phyloP scores from a whole-genome alignment of 2,797 vertebrate species.

The Takifugu rubripes region DNA sequence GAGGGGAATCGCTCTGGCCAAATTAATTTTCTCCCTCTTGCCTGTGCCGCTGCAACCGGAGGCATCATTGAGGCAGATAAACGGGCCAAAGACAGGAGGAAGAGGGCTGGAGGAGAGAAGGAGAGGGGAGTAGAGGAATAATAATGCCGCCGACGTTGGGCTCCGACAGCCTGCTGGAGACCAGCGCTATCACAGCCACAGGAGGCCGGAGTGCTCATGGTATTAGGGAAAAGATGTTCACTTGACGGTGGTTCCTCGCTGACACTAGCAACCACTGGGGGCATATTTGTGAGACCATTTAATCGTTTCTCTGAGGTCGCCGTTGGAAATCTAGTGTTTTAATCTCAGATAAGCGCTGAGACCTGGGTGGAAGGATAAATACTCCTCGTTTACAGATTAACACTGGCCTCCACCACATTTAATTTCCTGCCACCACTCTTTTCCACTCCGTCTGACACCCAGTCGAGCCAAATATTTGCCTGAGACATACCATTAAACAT shows the following conservation, averaged over 20 bases:
- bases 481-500: too few relatives aligned
- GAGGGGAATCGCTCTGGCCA: constrained; percentile 63
- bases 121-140: constrained; percentile 68
- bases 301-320: constrained; percentile 3
- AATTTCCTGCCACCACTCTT: too few relatives aligned
- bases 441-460: too few relatives aligned
- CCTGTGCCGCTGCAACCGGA: constrained; percentile 63
- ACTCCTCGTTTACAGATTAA: too few relatives aligned
- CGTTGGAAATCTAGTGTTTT: constrained; percentile 3
- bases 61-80: constrained; percentile 64
- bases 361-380: constrained; percentile 25
- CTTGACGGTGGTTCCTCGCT: constrained; percentile 13
- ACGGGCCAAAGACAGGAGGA: constrained; percentile 51
- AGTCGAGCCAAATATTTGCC: too few relatives aligned
- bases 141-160: constrained; percentile 69
- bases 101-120: constrained; percentile 57
- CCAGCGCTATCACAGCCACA: constrained; percentile 64
- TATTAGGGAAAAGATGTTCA: constrained; percentile 26
- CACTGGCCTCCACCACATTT: too few relatives aligned
- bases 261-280: neutral
- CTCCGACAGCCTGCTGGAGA: constrained; percentile 62
- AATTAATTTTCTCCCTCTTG: constrained; percentile 70
- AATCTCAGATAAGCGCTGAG: constrained; percentile 37
- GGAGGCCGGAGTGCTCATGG: constrained; percentile 38
- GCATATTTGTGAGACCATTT: constrained; percentile 7